phyloP scores from a whole-genome alignment of 2,888 invertebrate species.

The Harpalus rubripes region DNA sequence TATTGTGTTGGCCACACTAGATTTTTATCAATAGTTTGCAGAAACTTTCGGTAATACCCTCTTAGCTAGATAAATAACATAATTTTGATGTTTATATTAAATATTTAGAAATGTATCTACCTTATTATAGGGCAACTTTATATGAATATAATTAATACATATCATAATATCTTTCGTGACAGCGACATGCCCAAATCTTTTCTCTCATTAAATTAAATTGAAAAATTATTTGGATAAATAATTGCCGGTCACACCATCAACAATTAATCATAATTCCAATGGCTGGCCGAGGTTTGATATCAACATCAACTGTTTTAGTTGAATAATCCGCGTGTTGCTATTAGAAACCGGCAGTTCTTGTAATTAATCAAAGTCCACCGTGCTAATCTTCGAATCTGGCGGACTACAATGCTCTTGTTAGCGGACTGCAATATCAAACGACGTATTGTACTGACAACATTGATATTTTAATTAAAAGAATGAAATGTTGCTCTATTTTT shows the following conservation, averaged over 20 bases:
- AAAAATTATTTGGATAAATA: conserved; percentile 33
- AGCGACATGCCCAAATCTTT: too few relatives aligned
- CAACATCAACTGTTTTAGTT: background rate
- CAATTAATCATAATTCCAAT: background rate
- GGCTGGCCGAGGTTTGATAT: too few relatives aligned
- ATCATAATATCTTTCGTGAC: too few relatives aligned
- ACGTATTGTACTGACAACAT: conserved; percentile 18
- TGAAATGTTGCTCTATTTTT: conserved; percentile 17
- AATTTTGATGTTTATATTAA: too few relatives aligned
- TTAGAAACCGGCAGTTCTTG: conserved; percentile 17
- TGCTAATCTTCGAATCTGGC: conserved; percentile 35
- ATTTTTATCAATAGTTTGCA: too few relatives aligned
- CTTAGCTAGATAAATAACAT: too few relatives aligned
- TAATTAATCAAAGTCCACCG: conserved; percentile 41
- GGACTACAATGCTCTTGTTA: conserved; percentile 19
- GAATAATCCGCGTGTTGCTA: conserved; percentile 20
- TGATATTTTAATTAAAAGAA: conserved; percentile 46
- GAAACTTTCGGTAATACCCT: too few relatives aligned
- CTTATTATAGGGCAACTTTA: too few relatives aligned
- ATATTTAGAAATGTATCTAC: too few relatives aligned
- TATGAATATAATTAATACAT: too few relatives aligned
- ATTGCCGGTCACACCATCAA: conserved; percentile 24
- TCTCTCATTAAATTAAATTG: conserved; percentile 8
- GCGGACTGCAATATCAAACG: conserved; percentile 6
- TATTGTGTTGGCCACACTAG: too few relatives aligned